A percentile compares a stretch with the other conserved stretches of the same genome.
Evolutionary conservation across 2,888 invertebrate species (phyloP).

Genomic region (Volucella inanis): DNA sequence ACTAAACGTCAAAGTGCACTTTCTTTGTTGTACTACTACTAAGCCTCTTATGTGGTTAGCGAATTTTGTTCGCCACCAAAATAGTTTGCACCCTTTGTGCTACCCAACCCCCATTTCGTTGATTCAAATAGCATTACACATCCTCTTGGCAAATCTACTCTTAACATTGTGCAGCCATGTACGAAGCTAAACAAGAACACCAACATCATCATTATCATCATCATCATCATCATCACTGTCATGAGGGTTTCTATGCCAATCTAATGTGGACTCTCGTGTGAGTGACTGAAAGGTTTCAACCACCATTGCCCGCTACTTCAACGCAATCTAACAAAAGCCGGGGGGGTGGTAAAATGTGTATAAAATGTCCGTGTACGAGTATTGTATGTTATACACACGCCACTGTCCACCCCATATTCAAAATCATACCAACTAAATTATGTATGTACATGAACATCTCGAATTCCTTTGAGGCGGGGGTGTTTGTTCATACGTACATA

Average conservation of each 20-base stretch:
- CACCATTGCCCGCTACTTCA: not conserved
- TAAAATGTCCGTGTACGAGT: constrained; percentile 52
- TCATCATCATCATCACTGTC: constrained; percentile 14
- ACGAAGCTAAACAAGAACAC: constrained; percentile 59
- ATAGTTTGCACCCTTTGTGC: constrained; percentile 45
- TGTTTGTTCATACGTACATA: not conserved
- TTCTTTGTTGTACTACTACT: constrained; percentile 43
- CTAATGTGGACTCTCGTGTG: constrained; percentile 50
- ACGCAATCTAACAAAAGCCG: constrained; percentile 3
- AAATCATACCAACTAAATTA: constrained; percentile 72
- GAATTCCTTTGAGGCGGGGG: constrained; percentile 37
- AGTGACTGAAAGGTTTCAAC: constrained; percentile 25
- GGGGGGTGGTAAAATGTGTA: not conserved
- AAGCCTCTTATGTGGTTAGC: constrained; percentile 46
- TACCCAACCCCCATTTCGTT: not conserved
- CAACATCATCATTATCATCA: constrained; percentile 48
- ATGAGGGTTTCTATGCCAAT: constrained; percentile 43
- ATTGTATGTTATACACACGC: constrained; percentile 39
- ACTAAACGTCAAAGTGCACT: constrained; percentile 57
- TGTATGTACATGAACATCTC: constrained; percentile 59
- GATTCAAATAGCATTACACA: constrained; percentile 28
- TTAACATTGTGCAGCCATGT: constrained; percentile 39
- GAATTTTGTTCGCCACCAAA: constrained; percentile 37
- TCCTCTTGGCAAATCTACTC: constrained; percentile 28
- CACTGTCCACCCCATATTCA: constrained; percentile 69